Evolutionary conservation across 2,888 invertebrate genomes (phyloP), one percentile per base, ranked within the genome.

Genomic region (Cylindroiulus punctatus): DNA sequence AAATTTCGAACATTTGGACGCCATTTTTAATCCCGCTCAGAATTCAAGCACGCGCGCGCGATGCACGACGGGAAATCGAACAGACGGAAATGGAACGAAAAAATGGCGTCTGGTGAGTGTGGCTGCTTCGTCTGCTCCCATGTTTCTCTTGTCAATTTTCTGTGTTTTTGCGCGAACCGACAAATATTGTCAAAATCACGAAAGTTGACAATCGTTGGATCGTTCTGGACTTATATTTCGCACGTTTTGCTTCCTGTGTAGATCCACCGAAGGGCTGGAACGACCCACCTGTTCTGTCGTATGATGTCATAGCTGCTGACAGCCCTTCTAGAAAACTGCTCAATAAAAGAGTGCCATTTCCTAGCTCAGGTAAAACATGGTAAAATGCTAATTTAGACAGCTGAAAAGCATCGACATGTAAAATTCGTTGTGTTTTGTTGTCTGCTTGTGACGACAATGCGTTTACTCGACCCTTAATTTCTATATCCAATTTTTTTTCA

Each of bases 271-370:
- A 40, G 12, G 84, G 84, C 17, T 84, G 84, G 84, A 84, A 84
- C 26, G 84, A 84, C 4, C 84, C 84, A 7, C 84, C 84, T 19
- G 47, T 44, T 14, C 1, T 84, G 26, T 40, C 84, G 17, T 84
- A 84, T 30, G 32, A 17, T 30, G 26, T 81, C 22, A 19, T 30
- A 10, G 36, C 84, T 26, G 42, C 84, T 36, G 44, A 36, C 84
- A 36, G 47, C 30, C 36, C n/a, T 7, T 40, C 30, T 7, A 57
- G n/a, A 30, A 82, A 36, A 22, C 36, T n/a, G 17, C 84, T 84
- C 0, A 84, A 36, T 44, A 84, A 84, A 84, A 84, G 84, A 44
- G 44, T 84, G 22, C n/a, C 84, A 40, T 84, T 84, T 84, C 84
- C 84, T 84, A 40, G 22, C 17, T 44, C 42, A 40, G 84, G 84